phyloP scores from a whole-genome alignment of 1,140 invertebrate genomes.

The Phymorhynchus buccinoides region DNA sequence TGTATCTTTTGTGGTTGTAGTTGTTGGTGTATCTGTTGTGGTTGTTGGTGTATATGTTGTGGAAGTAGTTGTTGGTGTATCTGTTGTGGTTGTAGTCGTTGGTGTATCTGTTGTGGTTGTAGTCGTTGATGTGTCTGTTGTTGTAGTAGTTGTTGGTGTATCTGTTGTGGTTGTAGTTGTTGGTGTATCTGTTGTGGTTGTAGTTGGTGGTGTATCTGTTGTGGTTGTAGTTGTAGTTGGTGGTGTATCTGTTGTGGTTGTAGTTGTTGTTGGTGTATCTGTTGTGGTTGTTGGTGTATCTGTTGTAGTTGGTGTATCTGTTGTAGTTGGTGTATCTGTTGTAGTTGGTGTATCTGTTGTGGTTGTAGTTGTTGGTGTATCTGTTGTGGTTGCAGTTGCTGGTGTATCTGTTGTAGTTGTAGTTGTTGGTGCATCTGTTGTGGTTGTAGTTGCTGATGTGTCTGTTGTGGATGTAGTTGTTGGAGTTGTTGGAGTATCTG shows the following conservation, averaged over 20 bases:
- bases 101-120: constrained; percentile 6
- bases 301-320: background rate
- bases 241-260: constrained; percentile 19
- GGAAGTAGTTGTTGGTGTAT: constrained; percentile 8
- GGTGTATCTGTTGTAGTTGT: no score
- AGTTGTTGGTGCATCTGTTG: no score
- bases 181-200: constrained; percentile 20
- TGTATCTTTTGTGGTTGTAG: background rate
- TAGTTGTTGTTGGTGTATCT: background rate
- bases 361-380: background rate
- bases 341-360: background rate
- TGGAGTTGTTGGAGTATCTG: constrained; percentile 14
- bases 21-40: background rate
- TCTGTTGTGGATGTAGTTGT: background rate
- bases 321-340: background rate
- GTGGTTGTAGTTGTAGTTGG: background rate
- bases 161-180: background rate
- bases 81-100: constrained; percentile 1
- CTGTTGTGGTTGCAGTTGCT: background rate
- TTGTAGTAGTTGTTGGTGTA: constrained; percentile 18
- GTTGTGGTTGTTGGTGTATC: background rate
- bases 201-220: background rate
- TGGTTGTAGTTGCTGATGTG: background rate
- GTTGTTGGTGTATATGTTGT: background rate
- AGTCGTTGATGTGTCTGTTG: background rate